phyloP scores from a whole-genome alignment of 2,888 invertebrate genomes.

The Seira musarum region DNA sequence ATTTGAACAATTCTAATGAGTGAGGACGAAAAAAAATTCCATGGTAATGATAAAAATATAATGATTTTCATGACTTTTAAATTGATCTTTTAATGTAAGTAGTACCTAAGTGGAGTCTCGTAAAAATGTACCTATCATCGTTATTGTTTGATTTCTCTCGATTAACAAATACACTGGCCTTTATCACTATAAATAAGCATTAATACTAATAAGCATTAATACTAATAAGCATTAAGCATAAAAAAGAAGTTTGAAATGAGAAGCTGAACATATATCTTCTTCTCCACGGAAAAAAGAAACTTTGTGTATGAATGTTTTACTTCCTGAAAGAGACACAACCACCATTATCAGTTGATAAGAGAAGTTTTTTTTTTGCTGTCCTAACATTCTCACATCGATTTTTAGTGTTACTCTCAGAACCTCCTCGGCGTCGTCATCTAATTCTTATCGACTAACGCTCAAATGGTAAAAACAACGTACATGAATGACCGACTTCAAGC shows the following conservation, averaged over 20 bases:
- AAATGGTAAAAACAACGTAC: neutral
- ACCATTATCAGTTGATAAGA: slow-evolving; percentile 10
- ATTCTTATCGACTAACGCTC: neutral
- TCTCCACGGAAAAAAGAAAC: neutral
- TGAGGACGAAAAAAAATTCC: no score
- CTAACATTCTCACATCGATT: slow-evolving; percentile 11
- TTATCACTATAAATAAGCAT: no score
- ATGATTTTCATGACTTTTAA: no score
- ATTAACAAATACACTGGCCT: no score
- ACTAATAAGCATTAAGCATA: neutral
- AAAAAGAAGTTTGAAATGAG: neutral
- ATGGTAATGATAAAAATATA: no score
- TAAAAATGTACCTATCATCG: no score
- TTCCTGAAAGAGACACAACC: slow-evolving; percentile 9
- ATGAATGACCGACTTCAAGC: no score
- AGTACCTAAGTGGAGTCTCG: no score
- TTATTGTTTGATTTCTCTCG: no score
- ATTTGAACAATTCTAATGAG: no score
- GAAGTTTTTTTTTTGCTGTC: slow-evolving; percentile 5
- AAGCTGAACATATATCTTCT: neutral
- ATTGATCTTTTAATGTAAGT: no score
- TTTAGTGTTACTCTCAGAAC: neutral
- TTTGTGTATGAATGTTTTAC: slow-evolving; percentile 5
- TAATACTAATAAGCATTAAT: neutral
- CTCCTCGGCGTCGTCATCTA: neutral